phyloP scores from a whole-genome alignment of 2,113 vertebrate genomes.

The Orientallactaga bullata region DNA sequence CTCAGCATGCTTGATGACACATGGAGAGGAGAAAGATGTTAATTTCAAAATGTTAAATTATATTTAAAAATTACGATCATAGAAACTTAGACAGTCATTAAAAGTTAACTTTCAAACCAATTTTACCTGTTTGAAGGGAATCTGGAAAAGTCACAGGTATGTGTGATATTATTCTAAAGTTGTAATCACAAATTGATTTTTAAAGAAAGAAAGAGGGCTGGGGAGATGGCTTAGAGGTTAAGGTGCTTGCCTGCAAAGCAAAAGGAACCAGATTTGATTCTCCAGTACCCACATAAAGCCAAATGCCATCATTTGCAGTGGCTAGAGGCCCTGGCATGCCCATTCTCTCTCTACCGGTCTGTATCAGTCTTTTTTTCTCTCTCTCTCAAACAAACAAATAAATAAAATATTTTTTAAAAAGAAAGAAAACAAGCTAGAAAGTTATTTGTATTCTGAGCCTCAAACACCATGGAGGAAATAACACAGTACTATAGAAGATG shows the following conservation, averaged over 20 bases:
- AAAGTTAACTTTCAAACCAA: not conserved
- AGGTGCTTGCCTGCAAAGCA: too few species aligned
- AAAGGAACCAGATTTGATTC: not conserved
- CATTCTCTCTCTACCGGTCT: too few species aligned
- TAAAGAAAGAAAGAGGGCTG: not conserved
- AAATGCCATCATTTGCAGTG: too few species aligned
- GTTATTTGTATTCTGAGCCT: not conserved
- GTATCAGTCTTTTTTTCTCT: too few species aligned
- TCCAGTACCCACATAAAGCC: too few species aligned
- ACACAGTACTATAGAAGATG: not conserved
- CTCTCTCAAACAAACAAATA: too few species aligned
- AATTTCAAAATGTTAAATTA: conserved; percentile 14
- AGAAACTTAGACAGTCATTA: conserved; percentile 5
- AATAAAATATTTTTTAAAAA: too few species aligned
- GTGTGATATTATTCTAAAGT: not conserved
- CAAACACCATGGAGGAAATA: not conserved
- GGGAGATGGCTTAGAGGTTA: too few species aligned
- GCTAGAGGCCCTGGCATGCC: too few species aligned
- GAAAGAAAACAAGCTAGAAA: not conserved
- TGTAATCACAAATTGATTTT: not conserved
- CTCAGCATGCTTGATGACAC: too few species aligned
- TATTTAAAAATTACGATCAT: not conserved
- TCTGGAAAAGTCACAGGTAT: not conserved
- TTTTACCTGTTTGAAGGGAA: not conserved
- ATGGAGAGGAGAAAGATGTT: not conserved